These are phyloP conservation scores for Heliocidaris erythrogramma DNA, from an alignment of 35 echinoderm and acorn worm species.

Conservation along the genomic window DNA sequence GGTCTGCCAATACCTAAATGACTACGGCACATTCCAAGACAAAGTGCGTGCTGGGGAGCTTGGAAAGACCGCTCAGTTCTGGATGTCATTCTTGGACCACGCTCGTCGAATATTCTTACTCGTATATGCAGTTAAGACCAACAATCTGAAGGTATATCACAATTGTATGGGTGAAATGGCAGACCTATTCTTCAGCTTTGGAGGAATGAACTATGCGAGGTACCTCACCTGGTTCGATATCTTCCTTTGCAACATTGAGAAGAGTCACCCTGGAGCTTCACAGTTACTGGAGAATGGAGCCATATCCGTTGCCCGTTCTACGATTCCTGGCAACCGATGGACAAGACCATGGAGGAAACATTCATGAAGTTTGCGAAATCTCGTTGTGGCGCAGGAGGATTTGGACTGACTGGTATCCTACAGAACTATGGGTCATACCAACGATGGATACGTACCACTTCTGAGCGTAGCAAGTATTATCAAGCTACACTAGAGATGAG, in stretches of 20 bases:
- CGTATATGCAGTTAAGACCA: constrained; percentile 72
- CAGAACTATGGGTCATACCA: constrained; percentile 61
- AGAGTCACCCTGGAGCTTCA: constrained; percentile 54
- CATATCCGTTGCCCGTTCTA: constrained; percentile 60
- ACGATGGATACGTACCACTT: constrained; percentile 60
- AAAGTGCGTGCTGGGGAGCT: constrained; percentile 66
- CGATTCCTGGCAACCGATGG: constrained; percentile 44
- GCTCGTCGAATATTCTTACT: constrained; percentile 54
- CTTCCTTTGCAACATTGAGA: constrained; percentile 55
- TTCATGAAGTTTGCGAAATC: constrained; percentile 73
- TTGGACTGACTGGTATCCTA: constrained; percentile 60
- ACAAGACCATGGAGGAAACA: constrained; percentile 82
- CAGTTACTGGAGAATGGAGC: constrained; percentile 52
- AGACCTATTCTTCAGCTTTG: constrained; percentile 62
- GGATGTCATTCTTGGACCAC: constrained; percentile 67
- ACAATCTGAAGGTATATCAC: constrained; percentile 56
- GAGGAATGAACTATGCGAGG: constrained; percentile 51
- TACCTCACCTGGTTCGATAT: constrained; percentile 45
- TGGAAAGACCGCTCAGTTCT: constrained; percentile 73
- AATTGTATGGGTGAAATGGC: constrained; percentile 59
- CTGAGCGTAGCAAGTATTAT: constrained; percentile 45
- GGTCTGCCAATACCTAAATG: background rate
- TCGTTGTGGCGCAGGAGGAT: constrained; percentile 52
- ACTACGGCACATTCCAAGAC: constrained; percentile 50
- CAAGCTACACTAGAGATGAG: constrained; percentile 53